A percentile compares a stretch with the other conserved stretches of the same genome.
Evolutionary conservation across 2,797 vertebrate species (phyloP).

Genomic region (Sebastes taczanowskii): DNA sequence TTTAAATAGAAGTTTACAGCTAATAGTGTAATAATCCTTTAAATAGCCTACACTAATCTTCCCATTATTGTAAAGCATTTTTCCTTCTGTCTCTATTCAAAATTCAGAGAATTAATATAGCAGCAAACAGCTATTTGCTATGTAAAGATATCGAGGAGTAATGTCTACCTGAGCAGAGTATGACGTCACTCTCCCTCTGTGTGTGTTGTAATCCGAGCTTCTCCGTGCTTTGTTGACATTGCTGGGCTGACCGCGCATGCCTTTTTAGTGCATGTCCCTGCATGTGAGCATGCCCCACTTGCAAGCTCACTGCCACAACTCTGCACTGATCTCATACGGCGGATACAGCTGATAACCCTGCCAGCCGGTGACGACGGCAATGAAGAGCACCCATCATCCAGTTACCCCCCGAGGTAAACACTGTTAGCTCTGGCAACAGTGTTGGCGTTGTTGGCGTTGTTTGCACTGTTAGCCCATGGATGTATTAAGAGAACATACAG

Average conservation of each 20-base stretch:
- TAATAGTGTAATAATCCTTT: background rate
- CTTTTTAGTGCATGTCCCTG: too few relatives aligned
- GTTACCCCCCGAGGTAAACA: too few relatives aligned
- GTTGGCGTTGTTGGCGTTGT: too few relatives aligned
- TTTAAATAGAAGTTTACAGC: background rate
- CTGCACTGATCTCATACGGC: too few relatives aligned
- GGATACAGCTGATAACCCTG: fast-evolving
- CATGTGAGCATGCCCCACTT: fast-evolving
- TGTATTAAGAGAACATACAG: too few relatives aligned
- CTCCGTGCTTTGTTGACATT: too few relatives aligned
- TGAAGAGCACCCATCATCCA: too few relatives aligned
- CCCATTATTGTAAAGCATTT: background rate
- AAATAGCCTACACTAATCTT: background rate
- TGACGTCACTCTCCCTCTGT: background rate
- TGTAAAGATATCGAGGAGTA: background rate
- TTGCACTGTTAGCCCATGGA: too few relatives aligned
- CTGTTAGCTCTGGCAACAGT: too few relatives aligned
- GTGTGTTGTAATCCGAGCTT: background rate
- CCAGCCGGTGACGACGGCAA: too few relatives aligned
- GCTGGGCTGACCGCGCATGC: fast-evolving
- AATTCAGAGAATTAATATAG: background rate
- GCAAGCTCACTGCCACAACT: fast-evolving
- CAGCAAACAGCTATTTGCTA: background rate
- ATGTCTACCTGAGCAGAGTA: background rate
- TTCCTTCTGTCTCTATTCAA: background rate